Base-by-base conservation (phyloP, 2,797 vertebrate species). In the Natrix natrix region DNA sequence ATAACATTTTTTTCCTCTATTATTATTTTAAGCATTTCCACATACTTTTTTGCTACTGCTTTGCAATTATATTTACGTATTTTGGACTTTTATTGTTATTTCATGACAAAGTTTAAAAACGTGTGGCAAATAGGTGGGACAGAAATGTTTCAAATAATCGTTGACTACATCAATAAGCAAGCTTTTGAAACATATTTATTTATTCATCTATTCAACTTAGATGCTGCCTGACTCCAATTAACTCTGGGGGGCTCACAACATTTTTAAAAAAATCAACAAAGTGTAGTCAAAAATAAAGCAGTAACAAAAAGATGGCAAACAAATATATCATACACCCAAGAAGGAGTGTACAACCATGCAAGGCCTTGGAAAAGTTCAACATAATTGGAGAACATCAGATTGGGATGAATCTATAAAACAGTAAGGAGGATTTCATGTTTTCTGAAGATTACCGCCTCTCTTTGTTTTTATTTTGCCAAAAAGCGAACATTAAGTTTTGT, bases 401-500 rank as follows among this genome's bases (percentile, higher is more conserved):
- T 78, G 37, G 74, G 20, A 83, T 83, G 37, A n/a, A n/a, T 32
- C 48, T 87, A 20, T 86, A 86, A 60, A 57, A 52, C 37, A 87
- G 57, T 14, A 17, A 60, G 32, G 17, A 63, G 74, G 32, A 16
- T 22, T 32, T 90, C 28, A 86, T n/a, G 0, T 8, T 43, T 90
- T 52, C 55, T 59, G 54, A 86, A 90, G 17, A 86, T 63, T 43
- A 26, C 37, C 24, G 87, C 59, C 14, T 87, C 78, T 89, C 22
- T 56, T 86, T 86, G 59, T 86, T 90, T 92, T 63, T n/a, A 90
- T 90, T 86, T 92, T 87, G 74, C 63, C 56, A 55, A 43, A 78
- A 63, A 90, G 22, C 63, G 28, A 90, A 43, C 10, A 56, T 60
- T 43, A 83, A 24, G 48, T 48, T 83, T 83, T 83, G 74, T 74